Conservation (phyloP, 1,140 invertebrate species). For the Leptinotarsa texana region DNA sequence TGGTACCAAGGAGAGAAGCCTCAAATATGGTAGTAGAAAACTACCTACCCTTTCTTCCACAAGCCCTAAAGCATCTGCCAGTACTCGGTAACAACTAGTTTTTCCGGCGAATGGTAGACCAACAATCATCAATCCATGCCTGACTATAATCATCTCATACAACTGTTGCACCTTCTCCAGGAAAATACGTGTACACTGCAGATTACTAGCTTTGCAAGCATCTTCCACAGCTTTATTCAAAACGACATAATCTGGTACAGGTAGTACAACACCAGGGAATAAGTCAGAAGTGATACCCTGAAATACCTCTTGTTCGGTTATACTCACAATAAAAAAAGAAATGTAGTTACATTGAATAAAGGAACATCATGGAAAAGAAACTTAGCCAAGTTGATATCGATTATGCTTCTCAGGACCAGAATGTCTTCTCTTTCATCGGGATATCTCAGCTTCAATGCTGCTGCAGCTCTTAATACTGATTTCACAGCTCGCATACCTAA, state of each 20-base stretch:
- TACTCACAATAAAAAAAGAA: background rate
- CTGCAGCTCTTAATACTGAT: constrained; percentile 87
- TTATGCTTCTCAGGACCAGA: constrained; percentile 83
- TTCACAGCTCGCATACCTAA: constrained; percentile 84
- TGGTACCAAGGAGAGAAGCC: no score
- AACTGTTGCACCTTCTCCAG: constrained; percentile 90
- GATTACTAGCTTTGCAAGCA: constrained; percentile 74
- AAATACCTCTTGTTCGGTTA: constrained; percentile 37
- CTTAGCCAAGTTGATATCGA: constrained; percentile 93
- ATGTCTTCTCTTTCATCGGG: constrained; percentile 83
- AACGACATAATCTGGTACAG: constrained; percentile 72
- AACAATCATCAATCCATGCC: constrained; percentile 88
- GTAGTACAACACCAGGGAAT: constrained; percentile 80
- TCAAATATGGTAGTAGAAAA: no score
- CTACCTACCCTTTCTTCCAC: constrained; percentile 76
- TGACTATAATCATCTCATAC: constrained; percentile 95
- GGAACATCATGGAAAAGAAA: constrained; percentile 87
- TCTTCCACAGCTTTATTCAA: constrained; percentile 66
- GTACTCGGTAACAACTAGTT: constrained; percentile 74
- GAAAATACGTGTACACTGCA: constrained; percentile 83
- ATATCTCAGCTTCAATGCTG: constrained; percentile 86
- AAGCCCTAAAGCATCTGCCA: constrained; percentile 77
- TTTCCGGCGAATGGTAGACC: constrained; percentile 91
- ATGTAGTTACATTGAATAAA: constrained; percentile 69
- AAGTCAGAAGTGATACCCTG: constrained; percentile 90